phyloP scores from a whole-genome alignment of 2,888 invertebrate species.

The Tipula confusa region DNA sequence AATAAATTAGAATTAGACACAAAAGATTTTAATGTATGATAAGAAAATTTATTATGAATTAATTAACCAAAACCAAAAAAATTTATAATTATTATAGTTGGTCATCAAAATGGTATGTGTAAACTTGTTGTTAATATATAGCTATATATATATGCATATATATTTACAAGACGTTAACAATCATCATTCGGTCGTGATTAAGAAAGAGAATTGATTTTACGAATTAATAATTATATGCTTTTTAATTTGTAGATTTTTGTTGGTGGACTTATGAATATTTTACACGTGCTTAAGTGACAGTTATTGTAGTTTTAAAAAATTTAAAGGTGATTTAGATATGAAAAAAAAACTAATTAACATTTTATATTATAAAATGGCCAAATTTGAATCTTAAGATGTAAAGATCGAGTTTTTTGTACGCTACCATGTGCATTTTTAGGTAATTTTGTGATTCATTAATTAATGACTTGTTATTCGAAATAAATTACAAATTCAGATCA shows the following conservation, averaged over 20 bases:
- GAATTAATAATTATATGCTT: neutral
- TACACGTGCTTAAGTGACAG: neutral
- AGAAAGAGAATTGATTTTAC: neutral
- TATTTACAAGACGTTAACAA: neutral
- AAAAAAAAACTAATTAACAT: neutral
- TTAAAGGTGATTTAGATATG: neutral
- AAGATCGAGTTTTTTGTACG: neutral
- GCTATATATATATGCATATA: neutral
- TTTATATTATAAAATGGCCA: neutral
- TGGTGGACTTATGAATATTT: neutral
- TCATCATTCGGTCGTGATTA: neutral
- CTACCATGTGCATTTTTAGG: neutral
- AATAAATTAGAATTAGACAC: neutral
- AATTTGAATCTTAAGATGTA: neutral
- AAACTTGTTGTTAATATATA: constrained; percentile 5
- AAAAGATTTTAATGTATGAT: neutral
- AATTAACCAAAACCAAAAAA: constrained; percentile 3
- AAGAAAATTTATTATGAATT: neutral
- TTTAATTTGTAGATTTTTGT: neutral
- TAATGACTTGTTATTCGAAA: neutral
- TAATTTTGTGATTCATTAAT: neutral
- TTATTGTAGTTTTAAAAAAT: neutral
- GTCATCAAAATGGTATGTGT: neutral
- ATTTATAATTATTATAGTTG: constrained; percentile 7
- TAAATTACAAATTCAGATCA: neutral